Evolutionary conservation across 2,888 invertebrate species (phyloP).

Genomic region (Cancer borealis): DNA sequence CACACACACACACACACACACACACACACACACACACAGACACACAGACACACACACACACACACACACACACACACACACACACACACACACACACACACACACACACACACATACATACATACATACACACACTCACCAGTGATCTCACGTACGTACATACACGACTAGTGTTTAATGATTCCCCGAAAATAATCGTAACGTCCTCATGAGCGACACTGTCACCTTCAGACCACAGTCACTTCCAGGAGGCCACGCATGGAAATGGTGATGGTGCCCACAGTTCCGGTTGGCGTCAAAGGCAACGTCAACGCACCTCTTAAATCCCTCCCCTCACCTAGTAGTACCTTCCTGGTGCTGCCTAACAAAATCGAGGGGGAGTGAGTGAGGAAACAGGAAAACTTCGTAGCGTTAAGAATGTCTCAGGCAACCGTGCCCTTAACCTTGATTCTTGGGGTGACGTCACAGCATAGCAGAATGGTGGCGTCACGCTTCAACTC

Average conservation of each 20-base stretch:
- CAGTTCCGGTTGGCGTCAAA: neutral
- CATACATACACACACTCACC: neutral
- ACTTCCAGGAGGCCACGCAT: neutral
- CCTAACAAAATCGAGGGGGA: neutral
- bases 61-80: neutral
- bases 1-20: constrained; percentile 9
- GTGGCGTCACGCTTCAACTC: constrained; percentile 47
- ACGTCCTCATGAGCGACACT: neutral
- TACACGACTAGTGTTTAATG: neutral
- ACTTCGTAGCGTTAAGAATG: constrained; percentile 41
- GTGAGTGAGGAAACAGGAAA: constrained; percentile 48
- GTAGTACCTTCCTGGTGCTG: neutral
- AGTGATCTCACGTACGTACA: neutral
- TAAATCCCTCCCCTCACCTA: neutral
- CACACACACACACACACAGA: neutral
- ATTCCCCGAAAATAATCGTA: neutral
- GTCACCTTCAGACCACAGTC: constrained; percentile 9
- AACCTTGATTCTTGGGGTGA: constrained; percentile 65
- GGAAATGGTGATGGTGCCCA: constrained; percentile 15
- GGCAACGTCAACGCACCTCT: neutral
- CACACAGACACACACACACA: neutral
- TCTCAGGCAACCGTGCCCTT: constrained; percentile 60
- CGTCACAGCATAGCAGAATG: constrained; percentile 57
- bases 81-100: neutral
- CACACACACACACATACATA: constrained; percentile 29